phyloP scores from a whole-genome alignment of 2,113 vertebrate species.

The Pithys albifrons region DNA sequence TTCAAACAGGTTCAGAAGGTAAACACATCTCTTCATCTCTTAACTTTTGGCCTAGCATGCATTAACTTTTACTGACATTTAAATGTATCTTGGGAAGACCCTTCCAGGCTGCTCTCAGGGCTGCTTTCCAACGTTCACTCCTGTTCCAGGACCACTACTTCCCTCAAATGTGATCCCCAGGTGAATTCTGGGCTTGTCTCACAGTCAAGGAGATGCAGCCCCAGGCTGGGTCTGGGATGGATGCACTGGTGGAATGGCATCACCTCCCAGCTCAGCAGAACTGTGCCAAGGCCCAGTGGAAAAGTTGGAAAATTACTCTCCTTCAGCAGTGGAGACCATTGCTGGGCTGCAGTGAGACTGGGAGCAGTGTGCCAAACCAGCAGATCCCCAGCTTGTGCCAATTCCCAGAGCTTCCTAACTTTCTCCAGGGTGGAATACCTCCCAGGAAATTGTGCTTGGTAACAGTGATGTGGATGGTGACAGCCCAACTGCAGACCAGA shows the following conservation, averaged over 20 bases:
- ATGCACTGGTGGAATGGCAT: not conserved
- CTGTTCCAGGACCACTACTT: not conserved
- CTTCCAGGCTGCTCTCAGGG: conserved; percentile 37
- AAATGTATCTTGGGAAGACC: conserved; percentile 33
- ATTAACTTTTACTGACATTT: conserved; percentile 52
- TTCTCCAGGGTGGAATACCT: not conserved
- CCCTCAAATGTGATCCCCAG: not conserved
- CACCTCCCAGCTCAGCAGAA: not conserved
- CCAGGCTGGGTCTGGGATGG: not conserved
- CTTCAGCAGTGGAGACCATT: not conserved
- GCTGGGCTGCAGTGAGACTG: not conserved
- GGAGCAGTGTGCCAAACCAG: not conserved
- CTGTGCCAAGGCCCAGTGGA: accelerated
- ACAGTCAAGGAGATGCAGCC: not conserved
- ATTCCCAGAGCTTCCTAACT: not conserved
- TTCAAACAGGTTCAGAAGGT: conserved; percentile 75
- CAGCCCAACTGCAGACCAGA: not conserved
- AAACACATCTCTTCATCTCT: conserved; percentile 42
- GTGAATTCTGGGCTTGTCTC: not conserved
- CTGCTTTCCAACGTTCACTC: not conserved
- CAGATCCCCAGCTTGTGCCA: not conserved
- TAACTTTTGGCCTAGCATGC: not conserved
- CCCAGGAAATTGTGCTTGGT: not conserved
- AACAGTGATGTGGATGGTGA: not conserved
- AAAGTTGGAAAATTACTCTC: not conserved